A percentile compares a stretch with the other conserved stretches of the same genome.
These are phyloP conservation scores for Clarias batrachus DNA, from an alignment of 2,113 vertebrate species.

Conservation along the genomic window DNA sequence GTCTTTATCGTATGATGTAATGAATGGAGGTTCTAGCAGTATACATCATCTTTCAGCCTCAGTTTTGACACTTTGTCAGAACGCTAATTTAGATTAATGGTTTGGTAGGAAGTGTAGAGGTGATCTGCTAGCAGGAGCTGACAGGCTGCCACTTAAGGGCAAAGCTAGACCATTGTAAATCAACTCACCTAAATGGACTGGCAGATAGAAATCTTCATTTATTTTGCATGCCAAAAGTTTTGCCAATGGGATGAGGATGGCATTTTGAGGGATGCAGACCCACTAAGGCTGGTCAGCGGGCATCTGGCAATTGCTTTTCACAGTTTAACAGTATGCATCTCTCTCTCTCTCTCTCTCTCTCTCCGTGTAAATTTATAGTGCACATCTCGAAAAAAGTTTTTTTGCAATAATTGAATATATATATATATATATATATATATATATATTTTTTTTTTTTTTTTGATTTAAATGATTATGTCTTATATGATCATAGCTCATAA, in stretches of 20 bases:
- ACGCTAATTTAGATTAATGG: constrained; percentile 79
- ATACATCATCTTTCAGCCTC: constrained; percentile 73
- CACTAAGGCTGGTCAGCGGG: no score
- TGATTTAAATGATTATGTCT: no score
- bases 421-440: no score
- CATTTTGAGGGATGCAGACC: neutral
- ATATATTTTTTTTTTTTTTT: no score
- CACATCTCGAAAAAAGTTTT: no score
- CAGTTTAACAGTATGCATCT: no score
- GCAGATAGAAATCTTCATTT: neutral
- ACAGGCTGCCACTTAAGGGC: constrained; percentile 66
- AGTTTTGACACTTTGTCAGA: constrained; percentile 77
- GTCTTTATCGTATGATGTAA: constrained; percentile 57
- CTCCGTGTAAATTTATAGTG: no score
- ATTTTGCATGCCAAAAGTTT: neutral
- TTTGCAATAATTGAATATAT: no score
- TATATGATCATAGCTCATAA: no score
- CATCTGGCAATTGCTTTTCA: no score
- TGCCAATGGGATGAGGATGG: neutral
- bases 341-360: no score
- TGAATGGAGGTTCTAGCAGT: constrained; percentile 63
- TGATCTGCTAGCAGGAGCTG: constrained; percentile 63
- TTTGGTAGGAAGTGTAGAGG: constrained; percentile 57
- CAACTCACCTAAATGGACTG: constrained; percentile 29
- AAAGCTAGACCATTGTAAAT: constrained; percentile 50